Evolutionary conservation across 1,140 invertebrate genomes (phyloP).

Genomic region (Callitettix versicolor): DNA sequence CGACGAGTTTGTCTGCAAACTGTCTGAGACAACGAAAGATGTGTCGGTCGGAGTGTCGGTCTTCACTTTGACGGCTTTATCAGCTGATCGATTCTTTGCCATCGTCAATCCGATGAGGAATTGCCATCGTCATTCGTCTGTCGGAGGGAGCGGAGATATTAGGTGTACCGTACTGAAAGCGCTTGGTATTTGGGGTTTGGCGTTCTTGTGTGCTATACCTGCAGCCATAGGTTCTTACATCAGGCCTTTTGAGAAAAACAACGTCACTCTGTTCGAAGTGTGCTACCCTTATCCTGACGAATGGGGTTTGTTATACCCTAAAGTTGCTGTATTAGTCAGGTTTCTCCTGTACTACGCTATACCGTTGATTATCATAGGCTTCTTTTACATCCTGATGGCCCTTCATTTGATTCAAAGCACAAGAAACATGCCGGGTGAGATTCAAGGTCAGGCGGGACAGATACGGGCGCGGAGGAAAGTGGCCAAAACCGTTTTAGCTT

Average conservation of each 20-base stretch:
- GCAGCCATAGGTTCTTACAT: slow-evolving; percentile 64
- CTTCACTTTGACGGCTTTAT: slow-evolving; percentile 73
- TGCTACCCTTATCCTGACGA: slow-evolving; percentile 73
- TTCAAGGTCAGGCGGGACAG: slow-evolving; percentile 36
- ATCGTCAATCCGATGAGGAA: slow-evolving; percentile 73
- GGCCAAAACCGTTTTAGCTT: slow-evolving; percentile 78
- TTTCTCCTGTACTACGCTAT: slow-evolving; percentile 78
- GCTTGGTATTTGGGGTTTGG: slow-evolving; percentile 70
- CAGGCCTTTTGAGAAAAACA: slow-evolving; percentile 15
- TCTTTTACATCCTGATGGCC: slow-evolving; percentile 84
- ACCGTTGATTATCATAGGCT: slow-evolving; percentile 68
- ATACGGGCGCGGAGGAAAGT: slow-evolving; percentile 80
- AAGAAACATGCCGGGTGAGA: slow-evolving; percentile 61
- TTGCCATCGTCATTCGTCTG: slow-evolving; percentile 37
- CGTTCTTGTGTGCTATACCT: slow-evolving; percentile 63
- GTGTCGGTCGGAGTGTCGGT: slow-evolving; percentile 77
- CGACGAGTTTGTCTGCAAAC: slow-evolving; percentile 59
- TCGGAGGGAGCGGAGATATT: slow-evolving; percentile 52
- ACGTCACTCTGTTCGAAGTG: slow-evolving; percentile 31
- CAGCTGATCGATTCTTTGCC: slow-evolving; percentile 72
- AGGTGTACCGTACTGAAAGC: slow-evolving; percentile 56
- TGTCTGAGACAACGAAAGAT: slow-evolving; percentile 71
- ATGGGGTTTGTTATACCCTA: slow-evolving; percentile 56
- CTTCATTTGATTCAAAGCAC: slow-evolving; percentile 71
- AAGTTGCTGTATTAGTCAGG: slow-evolving; percentile 53